Evolutionary conservation across 2,113 vertebrate species (phyloP).

Genomic region (Mormyrus iriodes): DNA sequence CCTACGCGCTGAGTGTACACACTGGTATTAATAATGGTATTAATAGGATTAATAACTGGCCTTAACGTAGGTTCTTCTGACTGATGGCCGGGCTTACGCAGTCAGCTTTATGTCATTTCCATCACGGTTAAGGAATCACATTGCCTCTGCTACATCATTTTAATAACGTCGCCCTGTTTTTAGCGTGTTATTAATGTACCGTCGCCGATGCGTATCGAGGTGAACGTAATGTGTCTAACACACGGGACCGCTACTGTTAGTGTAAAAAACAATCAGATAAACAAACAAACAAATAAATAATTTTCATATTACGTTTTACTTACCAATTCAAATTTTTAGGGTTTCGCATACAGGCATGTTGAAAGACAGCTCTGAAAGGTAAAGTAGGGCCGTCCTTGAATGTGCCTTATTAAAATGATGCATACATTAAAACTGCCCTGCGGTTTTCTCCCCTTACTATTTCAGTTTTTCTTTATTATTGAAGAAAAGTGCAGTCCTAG

Average conservation of each 20-base stretch:
- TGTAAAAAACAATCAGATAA: neutral
- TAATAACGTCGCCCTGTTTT: neutral
- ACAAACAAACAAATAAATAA: neutral
- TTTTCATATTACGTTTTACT: neutral
- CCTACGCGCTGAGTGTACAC: neutral
- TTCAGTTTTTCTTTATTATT: constrained; percentile 49
- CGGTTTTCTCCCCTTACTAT: constrained; percentile 42
- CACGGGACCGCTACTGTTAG: neutral
- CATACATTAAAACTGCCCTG: constrained; percentile 37
- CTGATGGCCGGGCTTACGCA: constrained; percentile 13
- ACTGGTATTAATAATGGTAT: constrained; percentile 5
- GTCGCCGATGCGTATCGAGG: neutral
- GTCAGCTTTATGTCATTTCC: constrained; percentile 12
- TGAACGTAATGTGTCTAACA: neutral
- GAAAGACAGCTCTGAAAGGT: constrained; percentile 14
- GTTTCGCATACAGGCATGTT: constrained; percentile 29
- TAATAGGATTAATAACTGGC: constrained; percentile 28
- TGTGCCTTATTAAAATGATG: constrained; percentile 41
- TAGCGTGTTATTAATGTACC: neutral
- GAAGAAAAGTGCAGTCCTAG: constrained; percentile 47
- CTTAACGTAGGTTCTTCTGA: constrained; percentile 28
- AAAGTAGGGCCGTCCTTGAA: constrained; percentile 28
- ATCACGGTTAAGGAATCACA: constrained; percentile 26
- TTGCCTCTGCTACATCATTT: neutral
- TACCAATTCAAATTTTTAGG: constrained; percentile 27